Conservation (phyloP, 1,140 invertebrate species). For the Hetaerina americana region DNA sequence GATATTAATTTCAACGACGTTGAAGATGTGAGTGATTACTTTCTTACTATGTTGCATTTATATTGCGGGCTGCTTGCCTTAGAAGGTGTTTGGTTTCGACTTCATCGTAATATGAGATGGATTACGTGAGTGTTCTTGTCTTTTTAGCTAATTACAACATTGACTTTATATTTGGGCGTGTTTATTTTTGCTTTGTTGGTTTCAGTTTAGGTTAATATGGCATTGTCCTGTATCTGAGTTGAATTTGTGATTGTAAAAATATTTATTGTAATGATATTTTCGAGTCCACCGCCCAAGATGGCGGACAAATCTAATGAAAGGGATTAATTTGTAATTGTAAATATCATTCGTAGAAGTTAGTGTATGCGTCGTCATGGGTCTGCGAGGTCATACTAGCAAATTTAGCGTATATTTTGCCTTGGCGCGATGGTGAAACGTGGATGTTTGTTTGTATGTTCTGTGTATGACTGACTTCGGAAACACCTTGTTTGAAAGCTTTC, state of each 20-base stretch:
- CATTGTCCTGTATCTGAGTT: neutral
- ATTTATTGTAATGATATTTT: neutral
- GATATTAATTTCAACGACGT: neutral
- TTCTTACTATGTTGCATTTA: neutral
- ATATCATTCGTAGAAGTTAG: neutral
- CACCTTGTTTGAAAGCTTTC: neutral
- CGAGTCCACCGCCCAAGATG: neutral
- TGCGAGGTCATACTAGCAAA: neutral
- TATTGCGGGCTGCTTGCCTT: neutral
- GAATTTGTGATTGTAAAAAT: neutral
- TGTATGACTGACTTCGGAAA: neutral
- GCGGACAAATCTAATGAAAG: neutral
- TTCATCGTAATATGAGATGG: neutral
- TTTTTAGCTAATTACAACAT: neutral
- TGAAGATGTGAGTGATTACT: neutral
- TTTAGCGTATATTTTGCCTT: neutral
- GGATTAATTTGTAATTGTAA: neutral
- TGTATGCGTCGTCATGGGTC: neutral
- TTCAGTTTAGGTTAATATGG: neutral
- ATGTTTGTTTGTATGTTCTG: neutral
- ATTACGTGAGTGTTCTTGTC: neutral
- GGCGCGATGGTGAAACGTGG: neutral
- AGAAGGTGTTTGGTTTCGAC: neutral
- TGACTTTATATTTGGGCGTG: neutral
- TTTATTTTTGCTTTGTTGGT: neutral